Conservation (phyloP, 2,797 vertebrate species). For the Iguana delicatissima region DNA sequence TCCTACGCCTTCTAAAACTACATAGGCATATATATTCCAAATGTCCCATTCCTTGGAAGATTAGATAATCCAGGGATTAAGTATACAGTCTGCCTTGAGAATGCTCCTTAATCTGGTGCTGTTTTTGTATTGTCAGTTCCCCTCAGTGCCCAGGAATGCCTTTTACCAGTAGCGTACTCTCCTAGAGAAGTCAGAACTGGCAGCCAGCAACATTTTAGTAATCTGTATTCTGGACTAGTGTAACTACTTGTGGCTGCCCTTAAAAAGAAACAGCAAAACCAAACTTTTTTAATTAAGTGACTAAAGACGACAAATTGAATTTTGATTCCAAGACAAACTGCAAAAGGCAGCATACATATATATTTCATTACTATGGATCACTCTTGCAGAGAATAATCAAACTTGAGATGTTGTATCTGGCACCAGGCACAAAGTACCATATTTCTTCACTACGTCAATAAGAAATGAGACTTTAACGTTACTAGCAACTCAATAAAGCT, state of each 20-base stretch:
- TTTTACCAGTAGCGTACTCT: background rate
- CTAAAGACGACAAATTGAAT: background rate
- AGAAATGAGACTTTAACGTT: conserved; percentile 75
- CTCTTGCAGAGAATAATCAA: conserved; percentile 64
- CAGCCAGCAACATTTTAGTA: background rate
- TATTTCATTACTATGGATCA: conserved; percentile 45
- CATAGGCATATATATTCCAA: no score
- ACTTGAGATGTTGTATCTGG: conserved; percentile 67
- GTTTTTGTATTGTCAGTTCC: background rate
- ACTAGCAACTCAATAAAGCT: conserved; percentile 73
- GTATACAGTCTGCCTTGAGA: background rate
- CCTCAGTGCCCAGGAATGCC: background rate
- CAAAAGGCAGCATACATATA: conserved; percentile 21
- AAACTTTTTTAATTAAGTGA: background rate
- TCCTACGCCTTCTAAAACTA: no score
- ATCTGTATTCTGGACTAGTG: background rate
- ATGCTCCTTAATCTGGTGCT: background rate
- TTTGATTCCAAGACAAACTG: conserved; percentile 46
- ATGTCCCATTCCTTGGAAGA: no score
- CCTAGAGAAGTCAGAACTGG: background rate
- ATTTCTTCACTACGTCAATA: conserved; percentile 74
- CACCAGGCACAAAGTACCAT: conserved; percentile 63
- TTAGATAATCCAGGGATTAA: no score
- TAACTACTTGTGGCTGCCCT: background rate
- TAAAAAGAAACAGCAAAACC: background rate